phyloP scores from a whole-genome alignment of 2,797 vertebrate genomes.

The Falco biarmicus region DNA sequence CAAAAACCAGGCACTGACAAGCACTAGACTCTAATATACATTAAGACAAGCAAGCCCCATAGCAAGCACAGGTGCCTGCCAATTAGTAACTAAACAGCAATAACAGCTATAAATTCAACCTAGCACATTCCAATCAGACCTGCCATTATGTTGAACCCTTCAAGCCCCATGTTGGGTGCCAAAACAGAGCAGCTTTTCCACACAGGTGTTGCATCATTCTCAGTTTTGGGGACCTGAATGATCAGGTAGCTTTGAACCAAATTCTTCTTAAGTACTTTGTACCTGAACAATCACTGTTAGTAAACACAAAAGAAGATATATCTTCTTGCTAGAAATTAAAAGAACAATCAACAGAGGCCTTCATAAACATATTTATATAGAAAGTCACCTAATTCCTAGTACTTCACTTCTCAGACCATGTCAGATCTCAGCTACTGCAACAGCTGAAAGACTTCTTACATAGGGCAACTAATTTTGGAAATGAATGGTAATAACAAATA shows the following conservation, averaged over 20 bases:
- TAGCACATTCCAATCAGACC: not conserved
- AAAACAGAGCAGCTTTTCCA: not conserved
- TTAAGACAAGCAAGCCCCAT: not conserved
- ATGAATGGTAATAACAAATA: not conserved
- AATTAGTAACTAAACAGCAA: not conserved
- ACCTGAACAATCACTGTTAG: not conserved
- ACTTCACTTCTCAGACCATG: not conserved
- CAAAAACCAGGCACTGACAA: not conserved
- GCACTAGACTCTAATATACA: not conserved
- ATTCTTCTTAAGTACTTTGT: not conserved
- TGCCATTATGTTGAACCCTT: not conserved
- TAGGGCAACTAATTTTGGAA: not conserved
- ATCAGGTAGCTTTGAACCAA: not conserved
- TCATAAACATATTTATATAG: not conserved
- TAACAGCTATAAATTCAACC: not conserved
- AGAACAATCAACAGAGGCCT: not conserved
- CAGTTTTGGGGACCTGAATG: too few relatives aligned
- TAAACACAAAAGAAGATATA: not conserved
- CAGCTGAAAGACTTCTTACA: not conserved
- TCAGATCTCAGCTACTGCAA: not conserved
- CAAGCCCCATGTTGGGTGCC: too few relatives aligned
- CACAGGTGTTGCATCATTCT: not conserved
- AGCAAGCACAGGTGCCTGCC: not conserved
- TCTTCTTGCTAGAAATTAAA: not conserved
- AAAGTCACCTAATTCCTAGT: not conserved